These are phyloP conservation scores for Symphodus melops DNA, from an alignment of 2,113 vertebrate species.

Conservation along the genomic window DNA sequence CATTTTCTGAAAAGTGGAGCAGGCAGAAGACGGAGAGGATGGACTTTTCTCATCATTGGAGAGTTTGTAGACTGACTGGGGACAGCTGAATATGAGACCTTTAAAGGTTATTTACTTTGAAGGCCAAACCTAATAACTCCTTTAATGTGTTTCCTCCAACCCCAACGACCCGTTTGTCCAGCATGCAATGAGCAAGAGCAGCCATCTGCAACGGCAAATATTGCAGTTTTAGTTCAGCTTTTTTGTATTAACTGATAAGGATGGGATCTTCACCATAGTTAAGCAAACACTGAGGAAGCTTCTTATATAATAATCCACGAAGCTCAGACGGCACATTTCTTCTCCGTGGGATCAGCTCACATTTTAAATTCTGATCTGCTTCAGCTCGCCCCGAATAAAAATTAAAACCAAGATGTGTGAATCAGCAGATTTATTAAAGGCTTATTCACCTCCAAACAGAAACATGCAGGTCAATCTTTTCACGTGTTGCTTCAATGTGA, in stretches of 20 bases:
- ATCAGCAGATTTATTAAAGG: conserved; percentile 57
- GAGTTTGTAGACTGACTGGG: no score
- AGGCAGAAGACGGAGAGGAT: no score
- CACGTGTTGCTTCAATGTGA: conserved; percentile 4
- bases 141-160: conserved; percentile 1
- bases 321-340: conserved; percentile 48
- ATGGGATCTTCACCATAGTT: not conserved
- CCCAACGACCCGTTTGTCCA: conserved; percentile 1
- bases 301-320: conserved; percentile 60
- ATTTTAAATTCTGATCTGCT: conserved; percentile 70
- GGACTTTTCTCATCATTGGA: no score
- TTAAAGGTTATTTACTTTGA: not conserved
- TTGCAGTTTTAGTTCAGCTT: not conserved
- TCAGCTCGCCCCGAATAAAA: conserved; percentile 13
- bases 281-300: conserved; percentile 7
- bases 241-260: not conserved
- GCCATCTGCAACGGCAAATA: not conserved
- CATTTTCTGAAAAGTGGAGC: no score
- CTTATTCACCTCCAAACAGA: not conserved
- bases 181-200: not conserved
- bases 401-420: conserved; percentile 33
- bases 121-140: not conserved
- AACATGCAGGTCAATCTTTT: not conserved
- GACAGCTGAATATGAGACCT: not conserved
- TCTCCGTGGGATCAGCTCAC: conserved; percentile 49